Base-by-base conservation (phyloP, 2,888 invertebrate genomes). In the Phorcus lineatus region DNA sequence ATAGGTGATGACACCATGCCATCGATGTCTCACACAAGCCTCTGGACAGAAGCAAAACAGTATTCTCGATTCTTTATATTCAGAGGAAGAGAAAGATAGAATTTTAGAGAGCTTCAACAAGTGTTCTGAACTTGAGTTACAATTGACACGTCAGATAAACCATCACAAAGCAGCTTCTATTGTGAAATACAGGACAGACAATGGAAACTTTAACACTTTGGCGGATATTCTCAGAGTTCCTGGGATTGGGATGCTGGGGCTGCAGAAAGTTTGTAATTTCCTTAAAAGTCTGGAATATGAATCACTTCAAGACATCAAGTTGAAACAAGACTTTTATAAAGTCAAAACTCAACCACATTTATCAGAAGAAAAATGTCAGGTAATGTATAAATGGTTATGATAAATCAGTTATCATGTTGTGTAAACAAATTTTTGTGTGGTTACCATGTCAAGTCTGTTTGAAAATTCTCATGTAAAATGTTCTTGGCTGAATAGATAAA, bases 21-120 rank as follows among this genome's bases (percentile, higher is more conserved):
- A 47, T 17, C 24, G 62, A 62, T 62, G 62, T 62, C 28, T 62
- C 16, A 28, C 62, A 16, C 62, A 62, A 28, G 28, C 24, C 19
- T 16, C 74, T 22, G n/a, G 24, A n/a, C 19, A 17, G 2, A 74
- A 52, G 22, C 47, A 52, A 16, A 24, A 47, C 0, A 52, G 52
- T 40, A 54, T 81, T 17, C 74, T 82, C 19, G 83, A 85, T 52
- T 54, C 81, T 2, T 54, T 80, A 79, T 85, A 78, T 74, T 74
- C 62, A 19, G 80, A 77, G 53, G 77, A 76, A 22, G 82, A 85
- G 55, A 83, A 62, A 55, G n/a, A 66, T 17, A 77, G 81, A 17
- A 83, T 85, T 40, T 74, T 85, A 16, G 80, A 83, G 4, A 80
- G 80, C 74, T 82, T 85, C 75, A 85, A 85, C 80, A 78, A 78